phyloP scores from a whole-genome alignment of 2,888 invertebrate genomes.

The Neocrepidodera transversa region DNA sequence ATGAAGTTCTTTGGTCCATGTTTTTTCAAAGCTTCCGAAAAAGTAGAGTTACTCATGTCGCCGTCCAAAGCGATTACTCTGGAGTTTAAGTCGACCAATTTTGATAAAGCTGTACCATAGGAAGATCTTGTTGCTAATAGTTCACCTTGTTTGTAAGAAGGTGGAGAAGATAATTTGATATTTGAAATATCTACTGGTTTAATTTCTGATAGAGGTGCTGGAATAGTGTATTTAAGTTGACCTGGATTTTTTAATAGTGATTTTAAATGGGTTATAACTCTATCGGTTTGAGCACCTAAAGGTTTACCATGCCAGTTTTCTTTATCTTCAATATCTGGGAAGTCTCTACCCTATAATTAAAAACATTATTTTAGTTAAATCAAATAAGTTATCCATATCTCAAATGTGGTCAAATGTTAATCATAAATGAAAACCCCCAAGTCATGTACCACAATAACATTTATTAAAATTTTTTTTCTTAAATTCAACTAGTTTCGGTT shows the following conservation, averaged over 20 bases:
- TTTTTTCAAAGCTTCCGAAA: constrained; percentile 87
- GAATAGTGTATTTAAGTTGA: constrained; percentile 62
- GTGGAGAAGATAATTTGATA: constrained; percentile 77
- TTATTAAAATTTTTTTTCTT: too few relatives aligned
- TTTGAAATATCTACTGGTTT: constrained; percentile 74
- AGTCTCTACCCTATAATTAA: constrained; percentile 80
- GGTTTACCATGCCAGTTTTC: constrained; percentile 99
- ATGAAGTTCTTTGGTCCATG: constrained; percentile 77
- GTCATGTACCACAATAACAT: too few relatives aligned
- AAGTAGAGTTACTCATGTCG: constrained; percentile 99
- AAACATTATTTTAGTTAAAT: background rate
- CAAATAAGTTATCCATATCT: background rate
- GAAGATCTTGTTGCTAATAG: constrained; percentile 87
- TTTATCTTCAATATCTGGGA: constrained; percentile 86
- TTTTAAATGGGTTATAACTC: constrained; percentile 71
- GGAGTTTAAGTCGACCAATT: constrained; percentile 75
- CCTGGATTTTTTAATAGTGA: constrained; percentile 73
- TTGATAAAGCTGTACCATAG: constrained; percentile 92
- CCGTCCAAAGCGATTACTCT: constrained; percentile 94
- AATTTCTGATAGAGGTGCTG: constrained; percentile 72
- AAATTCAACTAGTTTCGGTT: too few relatives aligned
- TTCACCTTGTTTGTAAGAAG: constrained; percentile 80
- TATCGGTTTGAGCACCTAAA: constrained; percentile 80
- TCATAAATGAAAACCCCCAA: too few relatives aligned
- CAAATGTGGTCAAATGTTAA: too few relatives aligned